Percentiles rank a stretch among this genome's conserved stretches.
Conservation (phyloP, 2,113 vertebrate species). For the Xiphorhynchus elegans region DNA sequence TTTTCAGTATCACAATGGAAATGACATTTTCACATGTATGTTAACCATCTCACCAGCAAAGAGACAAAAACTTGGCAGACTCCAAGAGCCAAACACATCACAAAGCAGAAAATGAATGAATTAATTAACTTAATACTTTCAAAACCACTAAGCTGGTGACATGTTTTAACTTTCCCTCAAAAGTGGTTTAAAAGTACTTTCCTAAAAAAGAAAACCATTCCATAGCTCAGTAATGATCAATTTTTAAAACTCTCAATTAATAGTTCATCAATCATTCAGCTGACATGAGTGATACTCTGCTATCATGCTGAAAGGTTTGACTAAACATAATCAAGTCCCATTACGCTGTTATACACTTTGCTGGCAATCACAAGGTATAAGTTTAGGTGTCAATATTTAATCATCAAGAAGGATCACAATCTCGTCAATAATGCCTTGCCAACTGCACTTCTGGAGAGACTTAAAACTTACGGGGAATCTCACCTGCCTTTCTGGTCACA, state of each 20-base stretch:
- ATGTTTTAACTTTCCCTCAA: neutral
- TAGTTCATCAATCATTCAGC: neutral
- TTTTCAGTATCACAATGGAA: slow-evolving; percentile 47
- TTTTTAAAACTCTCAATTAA: neutral
- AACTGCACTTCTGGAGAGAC: slow-evolving; percentile 17
- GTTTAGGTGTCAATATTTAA: slow-evolving; percentile 69
- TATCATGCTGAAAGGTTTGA: neutral
- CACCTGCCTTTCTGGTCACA: slow-evolving; percentile 46
- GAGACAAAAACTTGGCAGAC: slow-evolving; percentile 22
- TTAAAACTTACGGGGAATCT: slow-evolving; percentile 60
- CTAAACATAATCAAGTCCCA: neutral
- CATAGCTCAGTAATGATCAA: neutral
- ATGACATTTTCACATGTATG: neutral
- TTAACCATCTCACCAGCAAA: neutral
- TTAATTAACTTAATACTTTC: neutral
- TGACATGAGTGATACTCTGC: neutral
- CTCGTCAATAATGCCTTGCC: slow-evolving; percentile 68
- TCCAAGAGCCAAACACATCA: neutral
- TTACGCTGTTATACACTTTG: neutral
- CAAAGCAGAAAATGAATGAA: slow-evolving; percentile 27
- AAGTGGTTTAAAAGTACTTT: neutral
- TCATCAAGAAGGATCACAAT: slow-evolving; percentile 61
- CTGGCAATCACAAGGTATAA: slow-evolving; percentile 16
- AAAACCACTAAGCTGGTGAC: neutral
- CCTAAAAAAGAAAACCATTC: neutral